These are phyloP conservation scores for Sardinella longiceps DNA, from an alignment of 2,797 vertebrate species.

Conservation along the genomic window DNA sequence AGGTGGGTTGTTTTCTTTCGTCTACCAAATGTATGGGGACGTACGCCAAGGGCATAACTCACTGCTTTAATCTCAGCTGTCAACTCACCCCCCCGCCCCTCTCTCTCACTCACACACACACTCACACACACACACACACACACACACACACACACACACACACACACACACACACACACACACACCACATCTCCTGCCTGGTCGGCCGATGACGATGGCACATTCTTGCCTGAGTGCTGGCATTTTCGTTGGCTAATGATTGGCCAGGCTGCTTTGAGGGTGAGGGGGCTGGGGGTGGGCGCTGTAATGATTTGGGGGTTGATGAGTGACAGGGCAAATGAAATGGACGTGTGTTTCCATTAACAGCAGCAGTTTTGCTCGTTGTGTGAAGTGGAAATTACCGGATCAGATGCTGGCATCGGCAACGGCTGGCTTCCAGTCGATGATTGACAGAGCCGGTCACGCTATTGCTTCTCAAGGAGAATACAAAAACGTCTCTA, in stretches of 20 bases:
- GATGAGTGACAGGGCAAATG: neutral
- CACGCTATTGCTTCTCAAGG: slow-evolving; percentile 3
- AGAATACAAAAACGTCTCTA: neutral
- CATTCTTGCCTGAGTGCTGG: neutral
- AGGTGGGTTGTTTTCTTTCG: neutral
- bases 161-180: neutral
- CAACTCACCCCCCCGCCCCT: neutral
- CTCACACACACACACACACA: neutral
- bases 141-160: neutral
- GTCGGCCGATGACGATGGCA: neutral
- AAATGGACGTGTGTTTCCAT: slow-evolving; percentile 17
- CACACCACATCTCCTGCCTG: neutral
- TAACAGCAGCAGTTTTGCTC: neutral
- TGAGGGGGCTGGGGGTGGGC: neutral
- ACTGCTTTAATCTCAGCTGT: neutral
- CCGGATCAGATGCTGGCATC: neutral
- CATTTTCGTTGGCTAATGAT: neutral
- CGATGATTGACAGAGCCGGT: slow-evolving; percentile 9
- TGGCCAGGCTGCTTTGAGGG: neutral
- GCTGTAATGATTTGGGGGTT: neutral
- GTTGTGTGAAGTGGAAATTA: neutral
- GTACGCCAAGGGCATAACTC: neutral
- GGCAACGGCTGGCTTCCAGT: neutral
- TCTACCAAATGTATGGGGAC: neutral
- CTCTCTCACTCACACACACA: no score